Evolutionary conservation across 2,888 invertebrate species (phyloP).

Genomic region (Prosopocoilus inquinatus): DNA sequence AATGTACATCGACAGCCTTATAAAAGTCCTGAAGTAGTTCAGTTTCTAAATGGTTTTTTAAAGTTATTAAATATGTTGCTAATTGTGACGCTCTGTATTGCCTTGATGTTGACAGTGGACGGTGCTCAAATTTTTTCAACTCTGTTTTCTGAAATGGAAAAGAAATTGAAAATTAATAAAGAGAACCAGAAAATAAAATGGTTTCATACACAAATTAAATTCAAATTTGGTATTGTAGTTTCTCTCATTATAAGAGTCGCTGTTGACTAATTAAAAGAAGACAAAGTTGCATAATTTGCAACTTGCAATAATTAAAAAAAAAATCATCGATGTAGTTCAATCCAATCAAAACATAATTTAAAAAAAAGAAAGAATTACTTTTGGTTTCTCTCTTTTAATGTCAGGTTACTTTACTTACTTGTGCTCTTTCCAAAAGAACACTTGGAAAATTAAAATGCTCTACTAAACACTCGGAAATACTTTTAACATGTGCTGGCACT

Average conservation of each 20-base stretch:
- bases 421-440: constrained; percentile 10
- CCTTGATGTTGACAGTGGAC: constrained; percentile 22
- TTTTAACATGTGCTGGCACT: constrained; percentile 5
- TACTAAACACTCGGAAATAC: constrained; percentile 18
- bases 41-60: constrained; percentile 28
- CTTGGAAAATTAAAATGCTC: constrained; percentile 27
- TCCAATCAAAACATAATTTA: background rate
- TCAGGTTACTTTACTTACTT: constrained; percentile 7
- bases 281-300: too few relatives aligned
- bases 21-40: constrained; percentile 28
- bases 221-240: too few relatives aligned
- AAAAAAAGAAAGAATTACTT: background rate
- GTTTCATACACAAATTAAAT: too few relatives aligned
- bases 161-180: background rate
- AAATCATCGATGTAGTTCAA: background rate
- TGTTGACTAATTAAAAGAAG: too few relatives aligned
- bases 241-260: too few relatives aligned
- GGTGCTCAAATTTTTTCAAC: constrained; percentile 14
- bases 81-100: constrained; percentile 23
- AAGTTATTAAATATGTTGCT: constrained; percentile 26
- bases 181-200: too few relatives aligned
- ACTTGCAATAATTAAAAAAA: too few relatives aligned
- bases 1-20: constrained; percentile 18
- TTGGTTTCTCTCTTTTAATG: background rate
- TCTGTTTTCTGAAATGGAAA: constrained; percentile 9